phyloP scores from a whole-genome alignment of 1,140 invertebrate species.

The Nasonia longicornis region DNA sequence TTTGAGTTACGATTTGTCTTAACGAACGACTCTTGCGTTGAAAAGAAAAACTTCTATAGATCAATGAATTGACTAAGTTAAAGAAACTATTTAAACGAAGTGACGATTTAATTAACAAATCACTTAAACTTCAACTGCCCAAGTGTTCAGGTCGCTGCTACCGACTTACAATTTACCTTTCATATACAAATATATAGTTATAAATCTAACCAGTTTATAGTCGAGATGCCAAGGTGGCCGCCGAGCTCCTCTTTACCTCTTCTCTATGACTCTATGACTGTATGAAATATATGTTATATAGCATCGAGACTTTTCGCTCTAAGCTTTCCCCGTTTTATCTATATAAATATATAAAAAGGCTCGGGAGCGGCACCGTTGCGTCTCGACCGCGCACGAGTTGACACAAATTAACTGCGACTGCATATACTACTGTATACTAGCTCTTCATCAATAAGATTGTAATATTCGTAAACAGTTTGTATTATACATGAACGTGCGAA shows the following conservation, averaged over 20 bases:
- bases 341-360: background rate
- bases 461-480: constrained; percentile 49
- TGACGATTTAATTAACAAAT: constrained; percentile 32
- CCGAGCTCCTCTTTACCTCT: background rate
- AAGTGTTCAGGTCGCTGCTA: constrained; percentile 57
- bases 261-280: background rate
- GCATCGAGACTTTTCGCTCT: background rate
- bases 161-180: constrained; percentile 37
- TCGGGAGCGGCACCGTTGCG: constrained; percentile 26
- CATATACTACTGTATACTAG: constrained; percentile 43
- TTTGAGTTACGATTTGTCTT: constrained; percentile 19
- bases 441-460: constrained; percentile 40
- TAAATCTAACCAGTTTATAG: constrained; percentile 24
- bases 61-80: background rate
- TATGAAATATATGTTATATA: background rate
- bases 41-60: background rate
- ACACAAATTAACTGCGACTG: constrained; percentile 38
- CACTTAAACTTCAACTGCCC: constrained; percentile 55
- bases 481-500: constrained; percentile 45
- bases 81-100: constrained; percentile 9
- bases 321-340: background rate
- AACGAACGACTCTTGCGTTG: background rate
- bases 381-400: constrained; percentile 42
- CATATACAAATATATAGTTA: constrained; percentile 11
- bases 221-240: constrained; percentile 33